phyloP scores from a whole-genome alignment of 2,888 invertebrate genomes.

The Perithous albicinctus region DNA sequence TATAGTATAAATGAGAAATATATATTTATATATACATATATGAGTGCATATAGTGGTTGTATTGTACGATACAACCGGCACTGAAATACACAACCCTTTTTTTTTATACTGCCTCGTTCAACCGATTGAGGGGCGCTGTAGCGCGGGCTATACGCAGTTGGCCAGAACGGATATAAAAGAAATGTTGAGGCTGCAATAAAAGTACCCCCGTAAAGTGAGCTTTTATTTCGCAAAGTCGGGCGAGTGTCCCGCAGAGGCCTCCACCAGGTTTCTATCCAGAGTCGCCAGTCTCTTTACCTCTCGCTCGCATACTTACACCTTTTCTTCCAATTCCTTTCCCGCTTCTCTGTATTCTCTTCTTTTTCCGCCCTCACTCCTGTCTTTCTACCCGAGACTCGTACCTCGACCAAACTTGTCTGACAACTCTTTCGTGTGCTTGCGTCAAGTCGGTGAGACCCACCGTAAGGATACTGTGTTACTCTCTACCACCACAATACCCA shows the following conservation, averaged over 20 bases:
- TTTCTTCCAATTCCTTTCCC: constrained; percentile 52
- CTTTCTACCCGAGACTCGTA: constrained; percentile 37
- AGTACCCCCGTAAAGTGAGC: constrained; percentile 81
- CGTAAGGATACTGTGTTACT: constrained; percentile 1
- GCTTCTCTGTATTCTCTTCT: constrained; percentile 62
- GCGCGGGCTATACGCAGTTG: constrained; percentile 69
- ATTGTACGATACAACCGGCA: constrained; percentile 63
- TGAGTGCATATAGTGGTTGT: constrained; percentile 52
- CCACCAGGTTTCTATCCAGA: constrained; percentile 52
- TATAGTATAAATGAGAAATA: constrained; percentile 50
- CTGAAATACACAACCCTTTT: constrained; percentile 58
- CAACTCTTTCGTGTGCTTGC: constrained; percentile 74
- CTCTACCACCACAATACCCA: not conserved
- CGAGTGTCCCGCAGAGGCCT: constrained; percentile 79
- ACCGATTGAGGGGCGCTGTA: constrained; percentile 79
- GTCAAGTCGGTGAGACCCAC: constrained; percentile 64
- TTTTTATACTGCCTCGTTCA: constrained; percentile 73
- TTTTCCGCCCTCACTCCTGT: constrained; percentile 49
- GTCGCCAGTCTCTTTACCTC: constrained; percentile 66
- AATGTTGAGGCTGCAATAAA: constrained; percentile 81
- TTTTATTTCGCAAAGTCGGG: constrained; percentile 82
- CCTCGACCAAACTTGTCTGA: constrained; percentile 53
- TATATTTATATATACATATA: too few relatives aligned
- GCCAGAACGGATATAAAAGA: constrained; percentile 76
- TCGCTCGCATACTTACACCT: constrained; percentile 45